Percentiles rank a stretch among this genome's conserved stretches.
These are phyloP conservation scores for Spinibarbus caldwelli DNA, from an alignment of 2,797 vertebrate species.

Conservation along the genomic window DNA sequence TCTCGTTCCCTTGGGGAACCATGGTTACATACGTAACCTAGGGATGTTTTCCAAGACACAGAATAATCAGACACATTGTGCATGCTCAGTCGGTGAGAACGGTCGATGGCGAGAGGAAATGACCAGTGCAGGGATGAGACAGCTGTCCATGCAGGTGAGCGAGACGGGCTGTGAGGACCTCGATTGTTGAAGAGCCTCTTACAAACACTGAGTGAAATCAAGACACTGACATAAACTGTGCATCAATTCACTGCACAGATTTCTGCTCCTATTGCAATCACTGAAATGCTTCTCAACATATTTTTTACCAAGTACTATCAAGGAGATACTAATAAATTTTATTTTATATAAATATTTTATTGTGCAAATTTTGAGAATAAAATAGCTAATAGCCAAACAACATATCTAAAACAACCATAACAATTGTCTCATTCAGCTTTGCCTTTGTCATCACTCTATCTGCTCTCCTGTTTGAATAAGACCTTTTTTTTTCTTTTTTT, in stretches of 20 bases:
- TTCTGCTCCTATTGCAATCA: not conserved
- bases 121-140: slow-evolving; percentile 63
- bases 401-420: not conserved
- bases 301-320: too few relatives aligned
- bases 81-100: slow-evolving; percentile 78
- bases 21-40: too few relatives aligned
- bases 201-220: not conserved
- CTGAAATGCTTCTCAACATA: not conserved
- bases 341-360: too few relatives aligned
- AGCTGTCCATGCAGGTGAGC: slow-evolving; percentile 29
- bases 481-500: not conserved
- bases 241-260: not conserved
- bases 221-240: not conserved
- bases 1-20: too few relatives aligned
- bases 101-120: slow-evolving; percentile 47
- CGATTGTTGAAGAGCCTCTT: not conserved
- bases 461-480: not conserved
- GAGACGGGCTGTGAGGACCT: not conserved
- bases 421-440: not conserved
- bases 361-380: too few relatives aligned
- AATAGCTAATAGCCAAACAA: too few relatives aligned
- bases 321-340: too few relatives aligned
- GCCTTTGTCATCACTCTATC: not conserved
- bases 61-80: not conserved
- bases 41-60: not conserved